Conservation (phyloP, 2,888 invertebrate species). For the Epinotia nisella region DNA sequence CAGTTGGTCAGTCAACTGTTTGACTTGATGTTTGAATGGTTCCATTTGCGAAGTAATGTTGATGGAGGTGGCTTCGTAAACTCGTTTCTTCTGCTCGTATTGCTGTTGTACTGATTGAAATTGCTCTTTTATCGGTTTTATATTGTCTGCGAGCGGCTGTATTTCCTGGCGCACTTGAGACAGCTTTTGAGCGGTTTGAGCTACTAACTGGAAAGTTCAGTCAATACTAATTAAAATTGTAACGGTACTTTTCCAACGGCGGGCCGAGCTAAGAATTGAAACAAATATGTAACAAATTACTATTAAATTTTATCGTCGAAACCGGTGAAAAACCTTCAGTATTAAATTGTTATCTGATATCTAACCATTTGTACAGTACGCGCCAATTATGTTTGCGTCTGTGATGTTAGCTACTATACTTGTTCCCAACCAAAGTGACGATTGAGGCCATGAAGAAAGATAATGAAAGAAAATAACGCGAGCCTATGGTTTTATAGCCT, state of each 20-base stretch:
- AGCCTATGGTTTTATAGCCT: too few relatives aligned
- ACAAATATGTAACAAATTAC: too few relatives aligned
- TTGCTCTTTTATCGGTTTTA: slow-evolving; percentile 88
- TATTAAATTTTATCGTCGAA: not conserved
- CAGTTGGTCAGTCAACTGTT: slow-evolving; percentile 81
- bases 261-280: not conserved
- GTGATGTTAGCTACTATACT: too few relatives aligned
- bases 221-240: slow-evolving; percentile 25
- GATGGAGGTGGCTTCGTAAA: slow-evolving; percentile 87
- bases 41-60: slow-evolving; percentile 84
- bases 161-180: slow-evolving; percentile 79
- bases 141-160: slow-evolving; percentile 76
- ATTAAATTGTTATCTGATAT: too few relatives aligned
- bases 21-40: slow-evolving; percentile 82
- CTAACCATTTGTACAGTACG: too few relatives aligned
- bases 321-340: too few relatives aligned
- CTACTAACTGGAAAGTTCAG: slow-evolving; percentile 79
- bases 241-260: not conserved
- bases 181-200: slow-evolving; percentile 85
- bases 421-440: too few relatives aligned
- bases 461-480: too few relatives aligned
- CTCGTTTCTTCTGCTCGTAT: slow-evolving; percentile 88
- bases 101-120: slow-evolving; percentile 86
- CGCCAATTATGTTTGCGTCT: too few relatives aligned
- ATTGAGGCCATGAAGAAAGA: too few relatives aligned